Conservation (phyloP, 2,113 vertebrate genomes). For the Phylloscopus trochiloides region DNA sequence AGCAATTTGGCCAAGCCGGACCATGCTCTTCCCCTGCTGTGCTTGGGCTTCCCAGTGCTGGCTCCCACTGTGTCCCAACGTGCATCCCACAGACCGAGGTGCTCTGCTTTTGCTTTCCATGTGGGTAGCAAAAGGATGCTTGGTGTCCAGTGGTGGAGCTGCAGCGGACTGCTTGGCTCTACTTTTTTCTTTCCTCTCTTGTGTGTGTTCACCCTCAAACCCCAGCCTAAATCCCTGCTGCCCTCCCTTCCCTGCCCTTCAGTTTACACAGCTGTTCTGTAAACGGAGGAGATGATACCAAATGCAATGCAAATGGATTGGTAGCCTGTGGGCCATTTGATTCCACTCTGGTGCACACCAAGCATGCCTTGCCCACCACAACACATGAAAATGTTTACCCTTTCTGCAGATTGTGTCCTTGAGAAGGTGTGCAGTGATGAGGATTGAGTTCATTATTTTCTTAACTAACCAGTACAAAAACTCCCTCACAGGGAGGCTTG, state of each 20-base stretch:
- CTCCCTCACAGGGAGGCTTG: neutral
- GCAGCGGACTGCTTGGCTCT: neutral
- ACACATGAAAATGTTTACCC: neutral
- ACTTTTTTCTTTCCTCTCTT: neutral
- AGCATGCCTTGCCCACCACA: neutral
- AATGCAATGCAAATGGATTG: neutral
- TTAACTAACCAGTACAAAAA: neutral
- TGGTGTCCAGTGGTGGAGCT: accelerated
- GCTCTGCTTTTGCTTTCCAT: neutral
- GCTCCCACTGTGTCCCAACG: accelerated
- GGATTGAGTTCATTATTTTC: neutral
- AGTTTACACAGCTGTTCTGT: neutral
- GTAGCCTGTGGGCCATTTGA: neutral
- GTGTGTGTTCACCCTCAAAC: neutral
- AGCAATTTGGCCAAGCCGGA: neutral
- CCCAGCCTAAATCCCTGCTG: neutral
- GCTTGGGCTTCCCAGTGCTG: neutral
- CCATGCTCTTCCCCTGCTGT: accelerated
- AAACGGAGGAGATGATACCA: neutral
- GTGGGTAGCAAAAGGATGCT: neutral
- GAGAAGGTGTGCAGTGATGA: neutral
- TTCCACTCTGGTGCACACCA: neutral
- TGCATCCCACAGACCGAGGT: neutral
- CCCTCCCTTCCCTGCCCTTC: neutral
- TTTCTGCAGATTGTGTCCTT: neutral